Percentiles rank a stretch among this genome's conserved stretches.
These are phyloP conservation scores for Fistularia tabacaria DNA, from an alignment of 2,797 vertebrate genomes.

Conservation along the genomic window DNA sequence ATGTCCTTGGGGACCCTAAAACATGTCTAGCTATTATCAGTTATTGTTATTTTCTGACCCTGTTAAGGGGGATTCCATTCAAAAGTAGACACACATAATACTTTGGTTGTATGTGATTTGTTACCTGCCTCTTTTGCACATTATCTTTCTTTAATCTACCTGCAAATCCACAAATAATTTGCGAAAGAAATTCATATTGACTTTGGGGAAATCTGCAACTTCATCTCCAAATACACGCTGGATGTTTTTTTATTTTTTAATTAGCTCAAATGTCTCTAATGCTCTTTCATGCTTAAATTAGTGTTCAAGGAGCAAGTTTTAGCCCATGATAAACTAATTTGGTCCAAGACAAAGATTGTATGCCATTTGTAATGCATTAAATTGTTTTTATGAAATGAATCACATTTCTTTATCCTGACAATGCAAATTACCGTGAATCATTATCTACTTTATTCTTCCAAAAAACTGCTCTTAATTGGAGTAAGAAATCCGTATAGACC, in stretches of 20 bases:
- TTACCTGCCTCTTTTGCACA: constrained; percentile 33
- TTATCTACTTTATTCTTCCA: constrained; percentile 41
- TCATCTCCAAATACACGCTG: constrained; percentile 1
- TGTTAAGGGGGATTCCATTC: constrained; percentile 26
- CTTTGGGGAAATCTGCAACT: constrained; percentile 14
- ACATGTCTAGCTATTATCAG: constrained; percentile 28
- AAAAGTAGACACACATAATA: constrained; percentile 19
- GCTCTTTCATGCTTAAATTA: constrained; percentile 16
- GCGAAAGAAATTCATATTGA: constrained; percentile 20
- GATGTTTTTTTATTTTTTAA: no score
- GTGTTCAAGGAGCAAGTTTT: no score
- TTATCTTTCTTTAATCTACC: constrained; percentile 38
- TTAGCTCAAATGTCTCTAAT: neutral
- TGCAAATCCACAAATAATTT: constrained; percentile 31
- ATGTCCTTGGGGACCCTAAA: constrained; percentile 22
- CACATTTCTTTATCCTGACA: constrained; percentile 25
- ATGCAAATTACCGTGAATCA: constrained; percentile 23
- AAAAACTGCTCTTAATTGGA: neutral
- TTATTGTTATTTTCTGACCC: constrained; percentile 34
- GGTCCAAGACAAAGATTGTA: no score
- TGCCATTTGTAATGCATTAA: constrained; percentile 37
- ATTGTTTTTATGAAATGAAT: constrained; percentile 49
- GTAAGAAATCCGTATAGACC: no score
- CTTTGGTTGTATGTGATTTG: no score
- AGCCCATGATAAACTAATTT: constrained; percentile 36